Evolutionary conservation across 64 coral and sea anemone genomes (phyloP), one percentile per base, ranked within the genome.

Genomic region (Dendronephthya gigantea): DNA sequence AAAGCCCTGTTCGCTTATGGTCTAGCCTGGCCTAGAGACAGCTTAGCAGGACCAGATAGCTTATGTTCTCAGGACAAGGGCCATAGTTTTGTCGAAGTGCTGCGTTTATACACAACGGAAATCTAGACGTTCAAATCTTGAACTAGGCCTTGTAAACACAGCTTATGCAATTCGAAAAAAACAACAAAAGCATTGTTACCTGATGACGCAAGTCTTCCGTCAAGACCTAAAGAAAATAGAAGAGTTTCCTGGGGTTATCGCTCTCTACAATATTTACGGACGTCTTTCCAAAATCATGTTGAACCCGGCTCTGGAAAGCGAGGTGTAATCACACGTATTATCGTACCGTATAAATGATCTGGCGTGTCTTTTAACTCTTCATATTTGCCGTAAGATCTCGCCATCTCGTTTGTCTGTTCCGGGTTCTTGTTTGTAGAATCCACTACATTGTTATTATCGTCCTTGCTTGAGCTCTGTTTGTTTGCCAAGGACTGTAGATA

Each of bases 321-420:
- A 45, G 11, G 41, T 45, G 4, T 45, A 45, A 11, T 45, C 41
- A 45, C 11, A 45, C 4, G 41, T 6, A 45, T 45, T 45, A 62
- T 23, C 86, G 34, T 51, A 82, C 86, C 86, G 51, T 87, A 87
- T n/a, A 87, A 87, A 81, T 87, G 70, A 29, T 87, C 69, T 3
- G 86, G 86, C 1, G 86, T 87, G 32, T 87, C 86, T 50, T 82
- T 87, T 39, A 87, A 76, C 30, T 70, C 45, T 40, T 62, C 22
- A 30, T 62, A 69, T 40, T 68, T 86, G 30, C 72, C 72, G 36
- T 79, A 79, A 68, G 85, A 49, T 16, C 85, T 68, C 28, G 85
- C 85, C 85, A 86, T 86, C 28, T 72, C 85, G 38, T 40, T 55
- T 85, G 35, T 34, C 38, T 49, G 40, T 16, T 36, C 13, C 11